Percentiles rank a stretch among this genome's conserved stretches.
phyloP scores from a whole-genome alignment of 2,888 invertebrate genomes.

The Ophioninae sp. region DNA sequence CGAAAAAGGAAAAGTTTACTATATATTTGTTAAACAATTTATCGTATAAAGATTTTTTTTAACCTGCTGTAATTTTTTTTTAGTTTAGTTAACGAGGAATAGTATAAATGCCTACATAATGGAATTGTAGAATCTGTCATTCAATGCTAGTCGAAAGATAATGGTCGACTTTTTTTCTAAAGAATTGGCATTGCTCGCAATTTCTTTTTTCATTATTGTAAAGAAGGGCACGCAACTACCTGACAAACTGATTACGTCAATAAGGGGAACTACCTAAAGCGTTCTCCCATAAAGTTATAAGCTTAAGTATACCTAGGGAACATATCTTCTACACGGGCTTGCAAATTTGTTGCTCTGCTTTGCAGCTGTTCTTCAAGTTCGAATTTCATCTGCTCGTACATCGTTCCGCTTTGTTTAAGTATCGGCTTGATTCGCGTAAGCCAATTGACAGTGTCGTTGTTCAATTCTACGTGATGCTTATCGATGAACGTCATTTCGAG shows the following conservation, averaged over 20 bases:
- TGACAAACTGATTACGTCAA: not conserved
- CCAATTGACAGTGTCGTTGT: slow-evolving; percentile 93
- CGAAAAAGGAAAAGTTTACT: no score
- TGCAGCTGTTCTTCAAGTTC: slow-evolving; percentile 92
- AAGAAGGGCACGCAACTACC: not conserved
- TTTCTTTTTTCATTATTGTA: no score
- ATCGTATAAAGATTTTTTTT: not conserved
- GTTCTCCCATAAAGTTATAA: not conserved
- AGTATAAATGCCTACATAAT: not conserved
- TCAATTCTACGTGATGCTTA: slow-evolving; percentile 89
- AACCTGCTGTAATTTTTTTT: not conserved
- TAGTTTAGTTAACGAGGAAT: not conserved
- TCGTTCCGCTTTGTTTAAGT: slow-evolving; percentile 89
- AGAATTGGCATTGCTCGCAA: no score
- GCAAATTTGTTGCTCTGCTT: slow-evolving; percentile 86
- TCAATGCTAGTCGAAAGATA: no score
- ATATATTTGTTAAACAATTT: no score
- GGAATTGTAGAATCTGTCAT: not conserved
- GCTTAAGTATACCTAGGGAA: slow-evolving; percentile 83
- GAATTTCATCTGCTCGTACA: slow-evolving; percentile 91
- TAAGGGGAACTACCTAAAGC: not conserved
- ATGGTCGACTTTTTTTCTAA: no score
- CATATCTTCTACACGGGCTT: slow-evolving; percentile 87
- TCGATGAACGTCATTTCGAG: slow-evolving; percentile 90
- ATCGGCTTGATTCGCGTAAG: slow-evolving; percentile 90